Percentiles rank a stretch among this genome's conserved stretches.
phyloP scores from a whole-genome alignment of 2,113 vertebrate species.

The Gopherus evgoodei region DNA sequence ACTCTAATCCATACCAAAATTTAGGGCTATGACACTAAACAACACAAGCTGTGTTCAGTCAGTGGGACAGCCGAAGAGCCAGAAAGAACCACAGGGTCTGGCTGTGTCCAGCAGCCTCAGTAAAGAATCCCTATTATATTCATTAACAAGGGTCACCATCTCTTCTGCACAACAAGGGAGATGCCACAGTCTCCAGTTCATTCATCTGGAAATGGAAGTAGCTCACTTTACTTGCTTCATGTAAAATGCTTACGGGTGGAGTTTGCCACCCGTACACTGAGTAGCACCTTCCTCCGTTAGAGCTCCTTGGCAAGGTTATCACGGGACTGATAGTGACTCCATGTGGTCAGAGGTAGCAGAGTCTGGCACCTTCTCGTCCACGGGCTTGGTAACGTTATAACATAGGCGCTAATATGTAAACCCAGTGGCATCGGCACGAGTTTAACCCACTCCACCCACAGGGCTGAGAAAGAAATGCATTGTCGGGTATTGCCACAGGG shows the following conservation, averaged over 20 bases:
- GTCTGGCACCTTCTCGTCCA: background rate
- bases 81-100: background rate
- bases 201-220: background rate
- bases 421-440: background rate
- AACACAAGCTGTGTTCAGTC: background rate
- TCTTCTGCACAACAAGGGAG: too few relatives aligned
- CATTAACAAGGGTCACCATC: background rate
- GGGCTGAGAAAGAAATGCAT: background rate
- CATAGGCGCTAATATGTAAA: background rate
- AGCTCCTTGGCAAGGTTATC: background rate
- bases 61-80: background rate
- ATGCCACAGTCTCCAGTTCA: background rate
- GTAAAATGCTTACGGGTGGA: background rate
- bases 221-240: background rate
- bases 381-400: background rate
- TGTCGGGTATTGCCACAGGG: background rate
- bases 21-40: background rate
- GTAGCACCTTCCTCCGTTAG: too few relatives aligned
- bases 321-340: background rate
- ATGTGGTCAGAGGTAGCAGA: background rate
- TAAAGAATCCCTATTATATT: background rate
- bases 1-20: background rate
- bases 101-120: background rate
- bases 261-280: background rate
- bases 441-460: background rate